Percentiles rank a stretch among this genome's conserved stretches.
These are phyloP conservation scores for Aleiodes leptofemur DNA, from an alignment of 2,888 invertebrate genomes.

Conservation along the genomic window DNA sequence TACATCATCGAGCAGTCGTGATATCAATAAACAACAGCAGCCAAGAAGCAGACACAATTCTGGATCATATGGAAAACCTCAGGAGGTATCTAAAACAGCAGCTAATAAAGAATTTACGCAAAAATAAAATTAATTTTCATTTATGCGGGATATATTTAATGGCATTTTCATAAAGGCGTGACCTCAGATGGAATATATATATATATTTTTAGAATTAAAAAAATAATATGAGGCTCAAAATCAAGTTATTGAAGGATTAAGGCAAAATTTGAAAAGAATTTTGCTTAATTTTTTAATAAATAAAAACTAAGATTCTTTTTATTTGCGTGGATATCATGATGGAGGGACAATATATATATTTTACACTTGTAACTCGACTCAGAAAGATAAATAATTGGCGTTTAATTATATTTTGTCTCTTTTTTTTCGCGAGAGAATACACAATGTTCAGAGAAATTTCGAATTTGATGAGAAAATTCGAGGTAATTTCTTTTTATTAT, in stretches of 20 bases:
- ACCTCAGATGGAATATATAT: constrained; percentile 25
- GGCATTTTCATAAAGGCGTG: neutral
- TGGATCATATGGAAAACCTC: constrained; percentile 64
- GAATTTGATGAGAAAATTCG: neutral
- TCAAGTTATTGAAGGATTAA: neutral
- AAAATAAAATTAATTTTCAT: neutral
- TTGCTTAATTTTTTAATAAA: neutral
- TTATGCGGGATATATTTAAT: too few species aligned
- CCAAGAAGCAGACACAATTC: constrained; percentile 66
- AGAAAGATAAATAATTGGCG: neutral
- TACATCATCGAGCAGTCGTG: constrained; percentile 60
- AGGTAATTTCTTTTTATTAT: constrained; percentile 41
- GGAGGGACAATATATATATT: constrained; percentile 2
- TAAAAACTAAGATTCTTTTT: neutral
- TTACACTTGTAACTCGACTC: constrained; percentile 5
- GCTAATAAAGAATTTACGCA: constrained; percentile 7
- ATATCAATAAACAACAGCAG: constrained; percentile 64
- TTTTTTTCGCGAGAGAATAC: neutral
- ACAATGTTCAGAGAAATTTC: constrained; percentile 5
- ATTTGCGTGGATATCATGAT: neutral
- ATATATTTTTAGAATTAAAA: constrained; percentile 23
- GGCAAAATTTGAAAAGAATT: neutral
- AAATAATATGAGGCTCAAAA: constrained; percentile 39
- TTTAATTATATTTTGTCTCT: neutral
- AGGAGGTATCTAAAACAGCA: constrained; percentile 59